Conservation (phyloP, 2,113 vertebrate genomes). For the Passer montanus region DNA sequence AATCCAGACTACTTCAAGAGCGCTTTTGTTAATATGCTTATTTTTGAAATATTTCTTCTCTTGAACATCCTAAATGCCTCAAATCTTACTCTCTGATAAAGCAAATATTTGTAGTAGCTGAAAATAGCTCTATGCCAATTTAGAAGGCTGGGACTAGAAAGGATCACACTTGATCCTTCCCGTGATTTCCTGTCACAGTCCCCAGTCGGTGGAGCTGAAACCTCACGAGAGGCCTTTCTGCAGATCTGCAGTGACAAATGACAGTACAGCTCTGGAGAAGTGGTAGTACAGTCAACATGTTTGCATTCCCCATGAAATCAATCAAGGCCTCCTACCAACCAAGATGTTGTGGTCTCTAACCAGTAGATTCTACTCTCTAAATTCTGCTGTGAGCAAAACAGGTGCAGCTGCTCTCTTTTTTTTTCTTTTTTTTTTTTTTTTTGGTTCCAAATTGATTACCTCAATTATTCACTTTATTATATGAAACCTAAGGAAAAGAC, state of each 20-base stretch:
- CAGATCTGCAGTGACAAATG: background rate
- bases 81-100: background rate
- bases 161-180: background rate
- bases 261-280: background rate
- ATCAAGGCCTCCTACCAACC: background rate
- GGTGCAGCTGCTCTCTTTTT: background rate
- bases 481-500: slow-evolving; percentile 47
- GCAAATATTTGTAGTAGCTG: background rate
- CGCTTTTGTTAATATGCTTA: background rate
- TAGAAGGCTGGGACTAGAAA: background rate
- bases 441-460: slow-evolving; percentile 3
- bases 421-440: background rate
- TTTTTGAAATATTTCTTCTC: background rate
- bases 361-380: background rate
- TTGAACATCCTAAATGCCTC: background rate
- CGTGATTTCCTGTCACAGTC: background rate
- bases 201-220: background rate
- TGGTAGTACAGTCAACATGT: background rate
- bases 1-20: background rate
- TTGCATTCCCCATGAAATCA: background rate
- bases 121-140: background rate
- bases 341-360: background rate
- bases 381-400: slow-evolving; percentile 30
- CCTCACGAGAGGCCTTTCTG: background rate
- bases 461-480: slow-evolving; percentile 38